Evolutionary conservation across 2,888 invertebrate species (phyloP), one percentile per base, ranked within the genome.

Genomic region (Chrysolina haemoptera): DNA sequence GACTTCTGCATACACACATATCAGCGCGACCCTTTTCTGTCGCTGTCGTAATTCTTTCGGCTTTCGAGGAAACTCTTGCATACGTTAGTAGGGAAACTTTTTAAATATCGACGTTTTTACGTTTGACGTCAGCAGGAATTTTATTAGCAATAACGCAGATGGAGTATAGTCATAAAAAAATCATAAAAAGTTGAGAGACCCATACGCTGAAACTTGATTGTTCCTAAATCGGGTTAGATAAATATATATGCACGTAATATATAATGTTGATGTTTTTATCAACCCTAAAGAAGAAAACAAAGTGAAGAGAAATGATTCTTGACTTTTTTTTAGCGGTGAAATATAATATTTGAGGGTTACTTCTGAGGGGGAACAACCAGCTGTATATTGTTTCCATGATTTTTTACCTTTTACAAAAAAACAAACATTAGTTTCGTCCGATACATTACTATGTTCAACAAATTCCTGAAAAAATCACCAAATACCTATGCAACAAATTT

Each of bases 21-120:
- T 69, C 65, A 73, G 59, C 46, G 68, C 41, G 71, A 71, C 71
- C 71, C 68, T 70, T 64, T 74, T 71, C 71, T 68, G 70, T 67
- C 74, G 70, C 53, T 66, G 62, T 48, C 71, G 71, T 71, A 71
- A 67, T 67, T 71, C 50, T 62, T 48, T 66, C 59, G 67, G 62
- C 48, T 53, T 67, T 67, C 53, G 53, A 20, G 18, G 27, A 14
- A 35, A 66, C 50, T 66, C 48, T 35, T 66, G 66, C 40, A 53
- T 67, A 67, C 67, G 67, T 12, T 59, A 35, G 43, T 53, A 53
- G 40, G 53, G 41, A 63, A 67, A 48, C 50, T 66, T 66, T 66
- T 22, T 46, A 66, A 35, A 48, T 35, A 66, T 66, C 66, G 66
- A 66, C 16, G 20, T 63, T 66, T 66, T 66, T 50, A 53, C 40